Base-by-base conservation (phyloP, 2,888 invertebrate species). In the Scaeva pyrastri region DNA sequence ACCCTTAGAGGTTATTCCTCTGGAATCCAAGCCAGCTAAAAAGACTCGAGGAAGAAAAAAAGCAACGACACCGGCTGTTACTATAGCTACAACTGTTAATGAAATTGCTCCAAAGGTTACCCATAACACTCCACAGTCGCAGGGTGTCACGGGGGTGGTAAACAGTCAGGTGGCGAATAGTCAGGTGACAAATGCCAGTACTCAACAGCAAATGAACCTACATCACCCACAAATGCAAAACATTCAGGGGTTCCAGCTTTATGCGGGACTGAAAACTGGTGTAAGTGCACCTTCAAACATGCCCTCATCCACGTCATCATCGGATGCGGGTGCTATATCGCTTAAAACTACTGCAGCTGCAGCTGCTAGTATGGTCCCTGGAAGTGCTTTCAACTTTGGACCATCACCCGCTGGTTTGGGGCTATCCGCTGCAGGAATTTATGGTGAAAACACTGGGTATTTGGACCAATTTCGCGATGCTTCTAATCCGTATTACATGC, bases 371-470 rank as follows among this genome's bases (percentile, higher is more conserved):
- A 95, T 96, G 90, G 96, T 97, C 87, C 95, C 97, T 8, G 95
- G 96, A 31, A 97, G 96, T 92, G 97, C 97, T 68, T 97, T 97
- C 89, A 97, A 97, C 91, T 97, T 97, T 90, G 96, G 96, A 19
- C 94, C 96, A 4, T 93, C 96, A 0, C 93, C 95, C 4, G 94
- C 94, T 80, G 93, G 93, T 4, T 93, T 96, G 90, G 91, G 91
- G 0, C 78, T 92, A 0, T 91, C 89, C 7, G 85, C 91, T 14
- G 91, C 94, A 14, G 94, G 94, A 16, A 91, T 95, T 58, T 95
- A 95, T 89, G 94, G 93, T 8, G 95, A 95, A 58, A 95, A 95
- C 90, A 93, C 94, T 88, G 94, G 94, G 52, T 96, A 96, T 91
- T 93, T 96, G 70, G 96, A 96, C 89, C 96, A 96, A 88, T 94